Evolutionary conservation across 2,113 vertebrate species (phyloP).

Genomic region (Peromyscus polionotus): DNA sequence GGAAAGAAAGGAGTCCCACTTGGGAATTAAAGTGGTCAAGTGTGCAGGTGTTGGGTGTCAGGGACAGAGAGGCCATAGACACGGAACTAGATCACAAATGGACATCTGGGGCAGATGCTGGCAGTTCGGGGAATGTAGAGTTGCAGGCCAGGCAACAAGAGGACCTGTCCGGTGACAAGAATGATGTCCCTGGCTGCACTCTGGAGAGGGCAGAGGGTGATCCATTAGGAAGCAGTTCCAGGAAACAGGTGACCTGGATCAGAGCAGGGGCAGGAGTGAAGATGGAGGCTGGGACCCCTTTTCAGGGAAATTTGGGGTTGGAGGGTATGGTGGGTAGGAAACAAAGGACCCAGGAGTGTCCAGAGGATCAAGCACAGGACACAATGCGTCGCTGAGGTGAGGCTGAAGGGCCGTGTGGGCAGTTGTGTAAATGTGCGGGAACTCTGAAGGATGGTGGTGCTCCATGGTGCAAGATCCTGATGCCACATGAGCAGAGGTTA

Average conservation of each 20-base stretch:
- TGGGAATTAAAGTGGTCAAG: neutral
- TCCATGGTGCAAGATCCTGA: neutral
- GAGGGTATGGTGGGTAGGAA: neutral
- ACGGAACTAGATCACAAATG: neutral
- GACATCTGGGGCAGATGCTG: too few species aligned
- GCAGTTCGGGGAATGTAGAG: neutral
- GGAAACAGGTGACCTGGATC: too few species aligned
- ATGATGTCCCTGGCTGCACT: neutral
- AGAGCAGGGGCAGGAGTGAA: neutral
- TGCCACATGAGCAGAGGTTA: neutral
- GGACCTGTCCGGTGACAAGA: neutral
- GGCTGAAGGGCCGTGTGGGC: neutral
- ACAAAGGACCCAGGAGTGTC: neutral
- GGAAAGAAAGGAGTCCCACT: neutral
- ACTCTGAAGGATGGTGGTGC: neutral
- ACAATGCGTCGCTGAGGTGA: too few species aligned
- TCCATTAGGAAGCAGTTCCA: neutral
- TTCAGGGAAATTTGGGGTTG: neutral
- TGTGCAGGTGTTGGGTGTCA: neutral
- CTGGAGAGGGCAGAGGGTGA: neutral
- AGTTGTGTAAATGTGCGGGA: too few species aligned
- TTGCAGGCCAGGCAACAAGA: neutral
- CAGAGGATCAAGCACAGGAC: neutral
- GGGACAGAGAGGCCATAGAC: neutral
- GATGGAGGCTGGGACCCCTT: neutral